Conservation (phyloP, 2,888 invertebrate species). For the Vandiemenella viatica region DNA sequence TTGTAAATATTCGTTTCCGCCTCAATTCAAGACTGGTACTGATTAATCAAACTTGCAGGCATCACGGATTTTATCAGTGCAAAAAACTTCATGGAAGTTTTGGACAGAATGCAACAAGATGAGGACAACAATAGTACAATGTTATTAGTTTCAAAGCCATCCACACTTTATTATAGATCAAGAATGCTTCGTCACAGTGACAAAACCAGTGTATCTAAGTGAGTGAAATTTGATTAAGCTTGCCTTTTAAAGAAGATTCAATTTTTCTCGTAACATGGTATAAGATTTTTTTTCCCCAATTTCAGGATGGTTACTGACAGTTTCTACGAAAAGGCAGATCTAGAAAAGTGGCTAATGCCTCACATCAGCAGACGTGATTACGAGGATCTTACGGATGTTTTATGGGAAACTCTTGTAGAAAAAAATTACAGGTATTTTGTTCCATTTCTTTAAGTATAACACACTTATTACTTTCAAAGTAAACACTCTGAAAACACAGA, state of each 20-base stretch:
- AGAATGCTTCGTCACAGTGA: constrained; percentile 12
- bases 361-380: constrained; percentile 54
- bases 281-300: too few species aligned
- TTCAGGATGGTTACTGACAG: constrained; percentile 69
- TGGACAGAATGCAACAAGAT: constrained; percentile 37
- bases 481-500: too few species aligned
- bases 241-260: too few species aligned
- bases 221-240: not conserved
- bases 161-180: constrained; percentile 21
- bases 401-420: constrained; percentile 54
- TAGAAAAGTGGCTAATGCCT: constrained; percentile 63
- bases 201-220: not conserved
- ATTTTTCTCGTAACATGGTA: too few species aligned
- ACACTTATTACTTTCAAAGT: too few species aligned
- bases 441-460: too few species aligned
- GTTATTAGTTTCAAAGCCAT: constrained; percentile 23
- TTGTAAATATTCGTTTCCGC: not conserved
- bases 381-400: constrained; percentile 44
- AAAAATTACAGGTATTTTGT: constrained; percentile 39
- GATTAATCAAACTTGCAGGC: constrained; percentile 27
- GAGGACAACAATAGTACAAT: constrained; percentile 16
- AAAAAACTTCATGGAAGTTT: constrained; percentile 49
- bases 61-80: constrained; percentile 69
- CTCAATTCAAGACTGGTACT: too few species aligned
- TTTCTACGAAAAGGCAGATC: constrained; percentile 72